Evolutionary conservation across 1,140 invertebrate species (phyloP).

Genomic region (Mercenaria mercenaria): DNA sequence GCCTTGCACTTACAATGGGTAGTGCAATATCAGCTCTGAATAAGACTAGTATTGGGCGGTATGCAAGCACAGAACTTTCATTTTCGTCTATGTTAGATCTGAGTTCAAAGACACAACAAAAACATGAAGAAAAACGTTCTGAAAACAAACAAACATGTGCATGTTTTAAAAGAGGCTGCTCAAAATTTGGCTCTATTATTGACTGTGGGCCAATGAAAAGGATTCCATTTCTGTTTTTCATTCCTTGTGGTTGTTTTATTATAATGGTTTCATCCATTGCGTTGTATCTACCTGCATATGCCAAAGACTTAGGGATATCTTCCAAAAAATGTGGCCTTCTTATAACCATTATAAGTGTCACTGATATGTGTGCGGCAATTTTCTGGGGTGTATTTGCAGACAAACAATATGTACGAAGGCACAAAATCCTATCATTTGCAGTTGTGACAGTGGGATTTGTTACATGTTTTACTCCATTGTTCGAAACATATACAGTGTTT

Average conservation of each 20-base stretch:
- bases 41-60: background rate
- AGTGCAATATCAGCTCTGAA: background rate
- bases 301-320: slow-evolving; percentile 16
- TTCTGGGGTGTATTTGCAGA: slow-evolving; percentile 43
- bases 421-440: slow-evolving; percentile 26
- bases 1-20: background rate
- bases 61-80: slow-evolving; percentile 23
- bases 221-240: slow-evolving; percentile 25
- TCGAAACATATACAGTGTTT: background rate
- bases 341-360: slow-evolving; percentile 22
- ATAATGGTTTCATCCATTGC: background rate
- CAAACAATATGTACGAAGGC: background rate
- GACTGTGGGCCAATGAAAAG: slow-evolving; percentile 18
- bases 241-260: slow-evolving; percentile 2
- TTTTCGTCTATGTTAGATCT: slow-evolving; percentile 13
- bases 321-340: background rate
- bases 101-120: background rate
- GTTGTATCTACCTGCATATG: slow-evolving; percentile 23
- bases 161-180: background rate
- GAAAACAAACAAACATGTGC: background rate
- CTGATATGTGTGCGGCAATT: slow-evolving; percentile 9
- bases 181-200: background rate
- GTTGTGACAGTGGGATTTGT: background rate
- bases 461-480: slow-evolving; percentile 8
- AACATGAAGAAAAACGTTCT: background rate